These are phyloP conservation scores for Aspiorhynchus laticeps DNA, from an alignment of 2,113 vertebrate species.

Conservation along the genomic window DNA sequence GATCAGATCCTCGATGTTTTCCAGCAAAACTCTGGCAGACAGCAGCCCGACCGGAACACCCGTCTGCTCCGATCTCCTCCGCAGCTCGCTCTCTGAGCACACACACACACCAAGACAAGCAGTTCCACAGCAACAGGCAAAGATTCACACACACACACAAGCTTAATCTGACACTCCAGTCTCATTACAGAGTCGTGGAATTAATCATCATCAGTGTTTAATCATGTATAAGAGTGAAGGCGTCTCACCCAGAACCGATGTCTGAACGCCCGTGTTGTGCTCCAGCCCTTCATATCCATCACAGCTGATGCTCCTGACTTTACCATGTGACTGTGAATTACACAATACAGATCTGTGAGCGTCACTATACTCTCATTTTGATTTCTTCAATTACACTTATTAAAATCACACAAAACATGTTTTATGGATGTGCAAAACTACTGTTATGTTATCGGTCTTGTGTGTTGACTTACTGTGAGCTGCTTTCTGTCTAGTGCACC, in stretches of 20 bases:
- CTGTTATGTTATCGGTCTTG: too few relatives aligned
- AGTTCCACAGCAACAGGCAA: too few relatives aligned
- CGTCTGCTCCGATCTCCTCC: constrained; percentile 74
- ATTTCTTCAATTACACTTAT: too few relatives aligned
- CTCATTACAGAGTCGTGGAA: too few relatives aligned
- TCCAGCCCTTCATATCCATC: constrained; percentile 3
- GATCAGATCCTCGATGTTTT: constrained; percentile 72
- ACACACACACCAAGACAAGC: neutral
- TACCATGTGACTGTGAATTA: constrained; percentile 24
- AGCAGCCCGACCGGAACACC: constrained; percentile 75
- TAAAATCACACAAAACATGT: neutral
- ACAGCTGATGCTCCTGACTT: neutral
- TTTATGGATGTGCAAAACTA: too few relatives aligned
- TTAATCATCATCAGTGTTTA: neutral
- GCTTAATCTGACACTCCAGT: too few relatives aligned
- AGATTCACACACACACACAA: too few relatives aligned
- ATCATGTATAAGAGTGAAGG: neutral
- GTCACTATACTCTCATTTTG: too few relatives aligned
- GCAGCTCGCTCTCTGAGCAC: constrained; percentile 77
- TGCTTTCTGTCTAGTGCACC: too few relatives aligned
- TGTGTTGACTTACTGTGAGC: too few relatives aligned
- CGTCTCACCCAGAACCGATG: constrained; percentile 65
- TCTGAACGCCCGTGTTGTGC: neutral
- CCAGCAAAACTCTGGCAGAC: constrained; percentile 70
- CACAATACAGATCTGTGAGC: neutral